Base-by-base conservation (phyloP, 1,140 invertebrate species). In the Papilio xuthus region DNA sequence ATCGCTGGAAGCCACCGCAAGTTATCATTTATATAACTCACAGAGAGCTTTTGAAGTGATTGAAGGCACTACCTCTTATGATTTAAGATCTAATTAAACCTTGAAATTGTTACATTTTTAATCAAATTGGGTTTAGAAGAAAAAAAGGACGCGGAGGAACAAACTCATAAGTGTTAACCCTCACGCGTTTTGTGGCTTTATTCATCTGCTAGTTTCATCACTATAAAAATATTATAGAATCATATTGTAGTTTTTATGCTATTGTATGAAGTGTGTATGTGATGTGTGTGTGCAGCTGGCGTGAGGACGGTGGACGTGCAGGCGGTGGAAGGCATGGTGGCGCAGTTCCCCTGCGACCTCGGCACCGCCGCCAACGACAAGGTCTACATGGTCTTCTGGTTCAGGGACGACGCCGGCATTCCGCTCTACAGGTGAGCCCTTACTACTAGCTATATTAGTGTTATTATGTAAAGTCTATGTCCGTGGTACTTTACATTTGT, bases 351-450 rank as follows among this genome's bases (percentile, higher is more conserved):
- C 15, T 98, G 97, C 92, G 97, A 98, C 94, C 97, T 98, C 67
- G 96, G 96, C 77, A 96, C 97, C 69, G 96, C 96, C 41, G 95
- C 95, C 84, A 96, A 97, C 85, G 97, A 98, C 93, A 97, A 96
- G 86, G 96, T 98, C 73, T 97, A 97, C 92, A 97, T 98, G 96
- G 97, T 98, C 42, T 96, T 98, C 88, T 98, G 97, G 97, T 98
- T 98, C 93, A 96, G 96, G 87, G 97, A 98, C 88, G 97, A 97
- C 82, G 97, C 96, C 50, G 97, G 97, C 74, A 97, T 97, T 81
- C 97, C 97, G 13, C 94, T 98, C 56, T 98, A 98, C 95, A 98
- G 97, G 97, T 98, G 15, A 79, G 81, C 67, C 12, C n/a, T 47
- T 6, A 75, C 4, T 15, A 15, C 15, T 32, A 10, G 3, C 23